Evolutionary conservation across 2,113 vertebrate species (phyloP).

Genomic region (Micronycteris hirsuta): DNA sequence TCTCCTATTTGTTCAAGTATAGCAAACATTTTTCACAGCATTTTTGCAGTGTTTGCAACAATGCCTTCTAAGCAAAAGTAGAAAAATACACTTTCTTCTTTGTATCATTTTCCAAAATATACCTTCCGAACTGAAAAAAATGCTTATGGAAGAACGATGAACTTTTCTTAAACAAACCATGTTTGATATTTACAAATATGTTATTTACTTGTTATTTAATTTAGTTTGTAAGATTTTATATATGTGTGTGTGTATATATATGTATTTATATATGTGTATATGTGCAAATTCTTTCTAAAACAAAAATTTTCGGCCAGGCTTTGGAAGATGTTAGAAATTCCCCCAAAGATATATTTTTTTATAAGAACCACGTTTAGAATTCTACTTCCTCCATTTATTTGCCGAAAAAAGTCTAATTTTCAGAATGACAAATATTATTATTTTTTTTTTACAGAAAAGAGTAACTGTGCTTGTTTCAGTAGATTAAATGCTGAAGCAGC

Average conservation of each 20-base stretch:
- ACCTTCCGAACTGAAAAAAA: slow-evolving; percentile 44
- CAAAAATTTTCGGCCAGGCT: neutral
- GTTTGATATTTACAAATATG: slow-evolving; percentile 76
- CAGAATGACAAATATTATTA: neutral
- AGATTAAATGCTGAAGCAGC: neutral
- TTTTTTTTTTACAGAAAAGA: neutral
- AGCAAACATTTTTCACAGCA: slow-evolving; percentile 56
- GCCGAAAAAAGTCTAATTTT: neutral
- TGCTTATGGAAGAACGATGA: slow-evolving; percentile 52
- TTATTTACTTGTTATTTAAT: slow-evolving; percentile 68
- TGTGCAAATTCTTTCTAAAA: neutral
- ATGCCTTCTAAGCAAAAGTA: slow-evolving; percentile 59
- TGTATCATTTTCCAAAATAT: slow-evolving; percentile 70
- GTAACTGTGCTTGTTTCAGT: neutral
- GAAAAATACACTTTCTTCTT: slow-evolving; percentile 46
- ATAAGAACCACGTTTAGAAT: neutral
- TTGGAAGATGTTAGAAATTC: neutral
- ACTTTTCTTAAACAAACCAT: slow-evolving; percentile 59
- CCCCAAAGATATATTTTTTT: neutral
- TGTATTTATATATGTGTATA: too few relatives aligned
- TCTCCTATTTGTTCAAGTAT: slow-evolving; percentile 48
- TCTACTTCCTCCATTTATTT: neutral
- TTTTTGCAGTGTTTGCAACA: slow-evolving; percentile 56
- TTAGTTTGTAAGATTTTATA: slow-evolving; percentile 46
- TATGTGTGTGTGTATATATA: too few relatives aligned